A percentile compares a stretch with the other conserved stretches of the same genome.
Evolutionary conservation across 2,113 vertebrate species (phyloP).

Genomic region (Drymodes brunneopygia): DNA sequence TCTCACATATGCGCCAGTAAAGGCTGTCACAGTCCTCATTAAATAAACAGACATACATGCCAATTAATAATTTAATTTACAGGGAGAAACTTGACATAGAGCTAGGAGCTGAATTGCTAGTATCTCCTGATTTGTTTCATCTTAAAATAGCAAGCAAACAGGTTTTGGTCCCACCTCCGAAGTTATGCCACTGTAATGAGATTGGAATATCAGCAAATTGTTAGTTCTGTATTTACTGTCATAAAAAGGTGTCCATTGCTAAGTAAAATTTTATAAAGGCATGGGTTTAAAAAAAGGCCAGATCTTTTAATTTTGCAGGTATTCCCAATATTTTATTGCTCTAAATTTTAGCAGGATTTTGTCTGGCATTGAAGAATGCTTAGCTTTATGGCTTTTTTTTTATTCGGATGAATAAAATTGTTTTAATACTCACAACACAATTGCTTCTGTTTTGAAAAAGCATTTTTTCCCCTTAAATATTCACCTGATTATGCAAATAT

Average conservation of each 20-base stretch:
- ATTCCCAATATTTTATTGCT: not conserved
- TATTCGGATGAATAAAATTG: not conserved
- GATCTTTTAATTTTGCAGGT: not conserved
- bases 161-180: conserved; percentile 16
- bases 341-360: not conserved
- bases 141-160: conserved; percentile 32
- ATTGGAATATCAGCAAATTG: not conserved
- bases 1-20: conserved; percentile 69
- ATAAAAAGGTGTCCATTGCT: not conserved
- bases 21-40: conserved; percentile 71
- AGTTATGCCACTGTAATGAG: conserved; percentile 16
- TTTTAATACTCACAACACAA: not conserved
- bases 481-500: not conserved
- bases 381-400: not conserved
- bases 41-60: conserved; percentile 70
- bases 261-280: not conserved
- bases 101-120: conserved; percentile 57
- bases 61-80: conserved; percentile 79
- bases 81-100: conserved; percentile 64
- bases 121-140: conserved; percentile 29
- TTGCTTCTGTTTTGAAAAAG: not conserved
- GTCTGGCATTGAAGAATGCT: not conserved
- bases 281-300: not conserved
- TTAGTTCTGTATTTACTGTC: not conserved
- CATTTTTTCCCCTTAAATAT: not conserved